A percentile compares a stretch with the other conserved stretches of the same genome.
These are phyloP conservation scores for Pseudobourletiella spinata DNA, from an alignment of 1,140 invertebrate genomes.

Conservation along the genomic window DNA sequence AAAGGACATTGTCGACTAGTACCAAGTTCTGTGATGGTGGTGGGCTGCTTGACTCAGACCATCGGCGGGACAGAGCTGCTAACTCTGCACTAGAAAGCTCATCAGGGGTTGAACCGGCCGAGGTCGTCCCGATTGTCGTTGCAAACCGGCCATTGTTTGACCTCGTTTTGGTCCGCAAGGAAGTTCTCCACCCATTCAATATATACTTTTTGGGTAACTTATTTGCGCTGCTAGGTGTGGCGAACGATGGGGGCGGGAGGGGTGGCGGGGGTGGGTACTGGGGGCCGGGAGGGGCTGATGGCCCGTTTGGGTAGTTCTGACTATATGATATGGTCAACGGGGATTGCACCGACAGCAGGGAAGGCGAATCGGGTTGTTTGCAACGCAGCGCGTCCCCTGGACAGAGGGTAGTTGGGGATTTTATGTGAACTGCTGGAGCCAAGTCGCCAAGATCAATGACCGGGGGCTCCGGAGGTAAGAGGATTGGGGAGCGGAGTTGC, in stretches of 20 bases:
- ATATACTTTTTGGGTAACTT: slow-evolving; percentile 15
- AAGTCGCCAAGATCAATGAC: slow-evolving; percentile 1
- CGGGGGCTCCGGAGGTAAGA: slow-evolving; percentile 7
- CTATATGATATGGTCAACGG: no score
- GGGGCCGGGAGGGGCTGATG: neutral
- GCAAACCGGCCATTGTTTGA: slow-evolving; percentile 17
- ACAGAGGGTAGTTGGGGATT: no score
- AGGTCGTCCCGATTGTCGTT: slow-evolving; percentile 10
- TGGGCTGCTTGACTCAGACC: slow-evolving; percentile 34
- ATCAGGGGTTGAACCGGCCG: slow-evolving; percentile 7
- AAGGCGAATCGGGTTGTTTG: neutral
- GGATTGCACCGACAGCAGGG: neutral
- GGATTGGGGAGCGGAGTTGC: neutral
- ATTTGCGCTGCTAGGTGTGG: neutral
- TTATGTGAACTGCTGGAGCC: neutral
- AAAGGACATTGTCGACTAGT: no score
- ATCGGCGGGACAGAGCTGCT: slow-evolving; percentile 25
- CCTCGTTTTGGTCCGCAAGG: slow-evolving; percentile 13
- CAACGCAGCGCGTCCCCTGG: no score
- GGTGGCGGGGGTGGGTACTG: slow-evolving; percentile 8
- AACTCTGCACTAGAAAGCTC: slow-evolving; percentile 4
- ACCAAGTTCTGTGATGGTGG: slow-evolving; percentile 23
- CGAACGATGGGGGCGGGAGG: slow-evolving; percentile 4
- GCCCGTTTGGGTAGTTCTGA: no score
- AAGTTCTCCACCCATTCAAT: slow-evolving; percentile 28